Conservation (phyloP, 2,797 vertebrate species). For the Chelidonichthys spinosus region DNA sequence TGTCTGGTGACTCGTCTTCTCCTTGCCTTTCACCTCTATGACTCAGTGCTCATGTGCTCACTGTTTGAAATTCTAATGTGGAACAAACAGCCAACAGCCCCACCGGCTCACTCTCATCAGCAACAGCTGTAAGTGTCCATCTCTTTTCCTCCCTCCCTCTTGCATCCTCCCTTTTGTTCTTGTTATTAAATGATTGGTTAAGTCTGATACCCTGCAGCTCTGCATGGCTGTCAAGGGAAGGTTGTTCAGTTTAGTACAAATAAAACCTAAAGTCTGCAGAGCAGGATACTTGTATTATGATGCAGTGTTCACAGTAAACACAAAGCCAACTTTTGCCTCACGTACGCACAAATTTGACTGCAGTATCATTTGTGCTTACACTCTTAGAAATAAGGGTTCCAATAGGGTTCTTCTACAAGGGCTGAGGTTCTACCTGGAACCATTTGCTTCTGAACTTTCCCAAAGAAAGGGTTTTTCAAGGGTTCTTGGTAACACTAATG, state of each 20-base stretch:
- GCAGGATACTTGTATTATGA: neutral
- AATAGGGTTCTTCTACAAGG: too few relatives aligned
- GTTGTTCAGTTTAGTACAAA: slow-evolving; percentile 27
- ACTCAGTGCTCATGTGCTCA: slow-evolving; percentile 57
- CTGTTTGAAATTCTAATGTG: slow-evolving; percentile 65
- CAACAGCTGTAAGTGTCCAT: slow-evolving; percentile 48
- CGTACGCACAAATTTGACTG: too few relatives aligned
- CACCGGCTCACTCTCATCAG: slow-evolving; percentile 53
- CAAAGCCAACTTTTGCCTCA: too few relatives aligned
- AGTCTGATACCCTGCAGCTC: slow-evolving; percentile 41
- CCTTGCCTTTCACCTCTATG: slow-evolving; percentile 59
- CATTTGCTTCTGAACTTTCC: too few relatives aligned
- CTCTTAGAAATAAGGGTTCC: too few relatives aligned
- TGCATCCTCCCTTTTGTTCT: slow-evolving; percentile 38
- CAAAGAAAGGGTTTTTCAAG: too few relatives aligned
- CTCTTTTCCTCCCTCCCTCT: slow-evolving; percentile 18
- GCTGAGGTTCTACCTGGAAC: too few relatives aligned
- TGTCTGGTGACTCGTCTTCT: slow-evolving; percentile 55
- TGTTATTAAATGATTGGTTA: slow-evolving; percentile 55
- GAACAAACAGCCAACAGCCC: slow-evolving; percentile 60
- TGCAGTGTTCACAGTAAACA: too few relatives aligned
- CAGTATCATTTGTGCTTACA: too few relatives aligned
- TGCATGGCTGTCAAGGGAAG: slow-evolving; percentile 22
- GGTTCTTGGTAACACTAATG: too few relatives aligned
- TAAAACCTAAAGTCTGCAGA: slow-evolving; percentile 13